Evolutionary conservation across 2,888 invertebrate genomes (phyloP), one percentile per base, ranked within the genome.

Genomic region (Chesias legatella): DNA sequence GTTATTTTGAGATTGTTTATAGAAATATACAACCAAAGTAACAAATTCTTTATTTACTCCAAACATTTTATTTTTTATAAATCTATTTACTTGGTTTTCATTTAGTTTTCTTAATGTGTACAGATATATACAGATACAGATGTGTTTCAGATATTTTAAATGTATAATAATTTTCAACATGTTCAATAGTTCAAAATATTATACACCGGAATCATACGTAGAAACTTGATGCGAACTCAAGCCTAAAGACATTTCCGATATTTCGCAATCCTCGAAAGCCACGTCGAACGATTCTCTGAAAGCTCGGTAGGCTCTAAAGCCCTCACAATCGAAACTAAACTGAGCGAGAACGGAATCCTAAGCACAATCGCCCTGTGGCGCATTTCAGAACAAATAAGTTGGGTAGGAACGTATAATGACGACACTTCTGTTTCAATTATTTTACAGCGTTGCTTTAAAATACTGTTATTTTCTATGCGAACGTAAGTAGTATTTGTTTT

Each of bases 281-380:
- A 50, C 45, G 51, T 48, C 47, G 61, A 67, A 60, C 58, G 62
- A 59, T 51, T 58, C 57, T 53, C 59, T 55, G 47, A 62, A 61
- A 63, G 59, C 64, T 46, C 52, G 40, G 50, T 53, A 56, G 60
- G 58, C 63, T 63, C 48, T 59, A 67, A 67, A 68, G 63, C 68
- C 51, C 35, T 56, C 60, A 60, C 65, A 63, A 67, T 68, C 60
- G 63, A 58, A 58, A 63, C 66, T 63, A 63, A 67, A 60, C 63
- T 60, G 65, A 66, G 66, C 60, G 60, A 56, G 57, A 60, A 53
- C 50, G 54, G 48, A 67, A 62, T 53, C 52, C 55, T 53, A 53
- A 47, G 47, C 43, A 51, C 46, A 48, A 51, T 56, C 53, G 53
- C 52, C 54, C 43, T 47, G 44, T 39, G 46, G 35, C 30, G 42